Base-by-base conservation (phyloP, 2,888 invertebrate species). In the Hecatera dysodea region DNA sequence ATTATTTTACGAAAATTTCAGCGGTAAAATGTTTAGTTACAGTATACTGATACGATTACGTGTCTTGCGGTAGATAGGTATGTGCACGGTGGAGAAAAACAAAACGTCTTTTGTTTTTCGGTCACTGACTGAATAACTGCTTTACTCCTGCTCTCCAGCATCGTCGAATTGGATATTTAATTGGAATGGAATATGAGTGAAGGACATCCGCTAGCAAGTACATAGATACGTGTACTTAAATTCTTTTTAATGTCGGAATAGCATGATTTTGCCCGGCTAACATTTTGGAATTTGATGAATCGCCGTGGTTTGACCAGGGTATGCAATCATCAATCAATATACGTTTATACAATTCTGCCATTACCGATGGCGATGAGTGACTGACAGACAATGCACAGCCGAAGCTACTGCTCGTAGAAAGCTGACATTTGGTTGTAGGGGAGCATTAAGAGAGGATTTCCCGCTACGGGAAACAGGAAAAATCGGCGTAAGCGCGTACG, bases 1-100 rank as follows among this genome's bases (percentile, higher is more conserved):
- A 3, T 52, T 46, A 15, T 6, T 57, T 75, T 12, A 39, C 1
- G 8, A 33, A 24, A 2, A 42, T 57, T 67, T 62, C 19, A 60
- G 12, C 29, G 9, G 24, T 48, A 7, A 27, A 60, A n/a, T 29
- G 17, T 46, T 36, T 17, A 17, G 15, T 39, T 39, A 29, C 7
- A 48, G 24, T 39, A 17, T 33, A 33, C 42, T 33, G 9, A 4
- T 33, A 42, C 24, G 0, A 17, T 27, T 56, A 33, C 1, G 19
- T 36, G 27, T 29, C 6, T 44, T 44, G 27, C 29, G 8, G 36
- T 19, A n/a, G 44, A 36, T 11, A 52, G 44, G 27, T 44, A 52
- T 44, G 22, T 44, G 1, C 36, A 39, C 17, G 19, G 17, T 9
- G 36, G 22, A 46, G n/a, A 36, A 29, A 44, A 44, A 22, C 39